Percentiles rank a stretch among this genome's conserved stretches.
Evolutionary conservation across 2,797 vertebrate genomes (phyloP).

Genomic region (Hemibagrus guttatus): DNA sequence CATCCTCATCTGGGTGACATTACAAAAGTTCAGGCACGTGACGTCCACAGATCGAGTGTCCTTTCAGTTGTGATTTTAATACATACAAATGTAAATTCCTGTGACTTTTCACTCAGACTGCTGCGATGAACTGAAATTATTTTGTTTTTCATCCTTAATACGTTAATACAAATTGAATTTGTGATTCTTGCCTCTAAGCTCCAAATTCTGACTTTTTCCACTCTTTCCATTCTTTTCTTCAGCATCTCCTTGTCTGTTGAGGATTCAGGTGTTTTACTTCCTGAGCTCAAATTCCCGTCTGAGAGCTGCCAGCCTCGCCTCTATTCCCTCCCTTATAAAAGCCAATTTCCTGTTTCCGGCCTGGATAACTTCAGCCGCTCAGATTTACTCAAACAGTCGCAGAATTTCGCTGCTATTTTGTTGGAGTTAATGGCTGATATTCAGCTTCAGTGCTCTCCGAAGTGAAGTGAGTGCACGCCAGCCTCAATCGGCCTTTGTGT

Average conservation of each 20-base stretch:
- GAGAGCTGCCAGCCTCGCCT: conserved; percentile 2
- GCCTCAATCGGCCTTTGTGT: conserved; percentile 13
- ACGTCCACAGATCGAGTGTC: too few relatives aligned
- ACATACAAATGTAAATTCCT: too few relatives aligned
- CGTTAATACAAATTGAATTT: neutral
- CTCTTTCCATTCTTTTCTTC: neutral
- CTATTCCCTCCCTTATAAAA: conserved; percentile 37
- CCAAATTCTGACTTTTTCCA: neutral
- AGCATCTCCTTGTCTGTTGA: neutral
- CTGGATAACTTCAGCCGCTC: conserved; percentile 32
- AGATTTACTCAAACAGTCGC: neutral
- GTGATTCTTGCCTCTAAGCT: neutral
- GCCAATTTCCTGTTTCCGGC: conserved; percentile 57
- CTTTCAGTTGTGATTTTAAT: too few relatives aligned
- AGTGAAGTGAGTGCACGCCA: conserved; percentile 5
- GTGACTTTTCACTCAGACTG: neutral
- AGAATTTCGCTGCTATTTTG: conserved; percentile 50
- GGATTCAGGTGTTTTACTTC: conserved; percentile 8
- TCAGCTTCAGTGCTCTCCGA: conserved; percentile 36
- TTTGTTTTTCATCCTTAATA: neutral
- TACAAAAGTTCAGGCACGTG: neutral
- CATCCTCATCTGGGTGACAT: too few relatives aligned
- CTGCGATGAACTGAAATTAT: neutral
- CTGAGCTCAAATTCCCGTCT: conserved; percentile 5
- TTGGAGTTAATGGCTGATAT: conserved; percentile 52